These are phyloP conservation scores for Ligdia adustata DNA, from an alignment of 2,888 invertebrate genomes.

Conservation along the genomic window DNA sequence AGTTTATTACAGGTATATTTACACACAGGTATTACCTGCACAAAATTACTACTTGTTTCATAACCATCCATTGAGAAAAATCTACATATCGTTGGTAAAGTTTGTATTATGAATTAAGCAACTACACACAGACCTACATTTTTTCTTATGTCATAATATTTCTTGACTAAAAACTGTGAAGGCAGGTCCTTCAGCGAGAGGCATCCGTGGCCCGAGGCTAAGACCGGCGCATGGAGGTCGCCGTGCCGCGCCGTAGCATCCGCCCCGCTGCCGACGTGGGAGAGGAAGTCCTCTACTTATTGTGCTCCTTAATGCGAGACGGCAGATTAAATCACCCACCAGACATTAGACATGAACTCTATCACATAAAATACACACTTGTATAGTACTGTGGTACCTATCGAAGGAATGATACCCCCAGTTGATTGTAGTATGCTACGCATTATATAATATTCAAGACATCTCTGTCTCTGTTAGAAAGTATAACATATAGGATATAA, in stretches of 20 bases:
- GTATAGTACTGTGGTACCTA: too few species aligned
- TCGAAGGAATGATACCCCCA: too few species aligned
- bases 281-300: slow-evolving; percentile 81
- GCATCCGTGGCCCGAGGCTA: slow-evolving; percentile 40
- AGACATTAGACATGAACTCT: slow-evolving; percentile 36
- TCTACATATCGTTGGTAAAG: background rate
- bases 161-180: slow-evolving; percentile 2
- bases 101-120: too few species aligned
- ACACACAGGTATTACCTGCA: slow-evolving; percentile 9
- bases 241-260: slow-evolving; percentile 57
- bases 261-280: slow-evolving; percentile 77
- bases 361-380: slow-evolving; percentile 1
- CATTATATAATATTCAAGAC: too few species aligned
- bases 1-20: too few species aligned
- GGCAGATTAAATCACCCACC: slow-evolving; percentile 56
- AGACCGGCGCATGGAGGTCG: slow-evolving; percentile 68
- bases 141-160: too few species aligned
- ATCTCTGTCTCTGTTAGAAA: too few species aligned
- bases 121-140: too few species aligned
- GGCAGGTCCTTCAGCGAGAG: slow-evolving; percentile 3
- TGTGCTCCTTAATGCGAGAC: slow-evolving; percentile 82
- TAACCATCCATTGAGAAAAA: slow-evolving; percentile 58
- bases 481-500: too few species aligned
- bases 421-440: too few species aligned
- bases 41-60: slow-evolving; percentile 38